Evolutionary conservation across 2,888 invertebrate species (phyloP), one percentile per base, ranked within the genome.

Genomic region (Acleris laterana): DNA sequence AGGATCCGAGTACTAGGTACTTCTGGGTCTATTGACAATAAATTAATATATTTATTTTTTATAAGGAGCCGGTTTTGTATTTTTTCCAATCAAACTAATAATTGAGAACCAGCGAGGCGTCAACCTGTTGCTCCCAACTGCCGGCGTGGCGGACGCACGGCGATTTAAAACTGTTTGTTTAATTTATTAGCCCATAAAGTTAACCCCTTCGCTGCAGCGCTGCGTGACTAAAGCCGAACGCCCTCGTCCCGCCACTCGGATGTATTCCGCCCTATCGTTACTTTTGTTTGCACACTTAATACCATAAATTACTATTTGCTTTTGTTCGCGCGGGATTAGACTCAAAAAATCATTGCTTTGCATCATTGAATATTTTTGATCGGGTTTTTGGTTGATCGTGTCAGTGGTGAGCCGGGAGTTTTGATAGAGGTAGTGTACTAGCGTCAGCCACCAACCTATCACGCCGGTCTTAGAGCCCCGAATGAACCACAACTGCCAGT

Each of bases 141-240:
- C 46, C 38, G 13, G 44, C 6, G 7, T 17, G 46, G 46, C 46
- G 2, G 46, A 32, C 32, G 32, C 32, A 32, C 28, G 28, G 0
- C 46, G 46, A 46, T 46, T 46, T 46, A 57, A 62, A 17, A 11
- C 9, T 55, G 42, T 64, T 60, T 64, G 64, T 59, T 59, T 59
- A 64, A 64, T 53, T 42, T 53, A 46, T 59, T 64, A 60, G 49
- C 53, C 42, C 59, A 60, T 64, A 60, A 60, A 64, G 49, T 60
- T 55, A 64, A 55, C 22, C 59, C 59, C 59, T 53, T 53, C 32
- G 20, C 22, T 53, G 48, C n/a, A 46, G 46, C 16, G 5, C 9
- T 16, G 52, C n/a, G 46, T 51, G 22, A 58, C 32, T 25, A 28
- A 17, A 17, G 17, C 32, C 28, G 9, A 28, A 38, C 46, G 28